Conservation (phyloP, 2,888 invertebrate species). For the Laspeyria flexula region DNA sequence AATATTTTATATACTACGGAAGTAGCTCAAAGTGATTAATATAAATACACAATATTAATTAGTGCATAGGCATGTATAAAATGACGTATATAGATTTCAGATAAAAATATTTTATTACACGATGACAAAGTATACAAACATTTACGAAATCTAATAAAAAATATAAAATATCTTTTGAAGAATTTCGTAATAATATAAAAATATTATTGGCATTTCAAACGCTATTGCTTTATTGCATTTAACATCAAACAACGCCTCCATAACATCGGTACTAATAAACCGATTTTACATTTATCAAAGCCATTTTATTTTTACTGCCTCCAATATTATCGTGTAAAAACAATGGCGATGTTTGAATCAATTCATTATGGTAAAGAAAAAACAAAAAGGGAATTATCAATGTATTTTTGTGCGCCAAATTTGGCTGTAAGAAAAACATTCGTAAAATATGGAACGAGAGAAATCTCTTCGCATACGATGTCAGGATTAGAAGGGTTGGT, state of each 20-base stretch:
- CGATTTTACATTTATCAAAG: constrained; percentile 16
- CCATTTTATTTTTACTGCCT: constrained; percentile 20
- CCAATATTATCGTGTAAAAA: constrained; percentile 12
- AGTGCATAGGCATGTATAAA: no score
- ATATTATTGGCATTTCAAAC: not conserved
- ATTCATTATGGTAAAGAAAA: constrained; percentile 16
- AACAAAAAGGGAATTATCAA: constrained; percentile 15
- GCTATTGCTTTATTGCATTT: not conserved
- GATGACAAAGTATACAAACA: no score
- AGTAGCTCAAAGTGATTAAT: no score
- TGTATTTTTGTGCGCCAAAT: constrained; percentile 24
- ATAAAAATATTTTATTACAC: no score
- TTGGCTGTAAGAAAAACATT: constrained; percentile 31
- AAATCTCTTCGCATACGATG: constrained; percentile 24
- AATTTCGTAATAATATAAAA: not conserved
- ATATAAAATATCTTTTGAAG: not conserved
- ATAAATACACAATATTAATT: no score
- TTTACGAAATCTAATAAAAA: no score
- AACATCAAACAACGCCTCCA: not conserved
- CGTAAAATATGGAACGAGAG: constrained; percentile 23
- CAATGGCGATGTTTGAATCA: constrained; percentile 1
- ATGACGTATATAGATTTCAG: no score
- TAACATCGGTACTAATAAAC: not conserved
- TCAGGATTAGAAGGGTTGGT: constrained; percentile 47
- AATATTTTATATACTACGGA: no score